These are phyloP conservation scores for Nyctalus aviator DNA, from an alignment of 2,797 vertebrate genomes.

Conservation along the genomic window DNA sequence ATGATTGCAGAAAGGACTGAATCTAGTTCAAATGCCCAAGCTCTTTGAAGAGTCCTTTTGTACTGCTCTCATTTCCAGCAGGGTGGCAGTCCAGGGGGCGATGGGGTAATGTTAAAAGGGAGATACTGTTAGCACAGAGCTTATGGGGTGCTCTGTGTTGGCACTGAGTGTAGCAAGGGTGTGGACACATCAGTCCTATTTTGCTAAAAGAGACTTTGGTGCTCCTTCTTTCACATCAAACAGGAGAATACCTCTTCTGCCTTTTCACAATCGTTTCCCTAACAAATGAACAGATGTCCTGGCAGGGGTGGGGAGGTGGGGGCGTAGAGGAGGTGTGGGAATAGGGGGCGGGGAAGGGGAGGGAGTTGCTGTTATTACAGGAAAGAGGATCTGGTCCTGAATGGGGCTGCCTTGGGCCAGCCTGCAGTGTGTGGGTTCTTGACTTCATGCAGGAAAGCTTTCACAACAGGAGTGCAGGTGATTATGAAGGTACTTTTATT, in stretches of 20 bases:
- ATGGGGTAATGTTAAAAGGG: neutral
- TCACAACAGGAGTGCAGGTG: neutral
- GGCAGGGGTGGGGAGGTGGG: neutral
- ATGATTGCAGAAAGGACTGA: neutral
- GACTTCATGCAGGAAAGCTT: neutral
- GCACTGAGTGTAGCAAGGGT: fast-evolving
- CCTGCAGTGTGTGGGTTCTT: neutral
- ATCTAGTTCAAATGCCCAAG: neutral
- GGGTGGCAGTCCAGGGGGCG: too few species aligned
- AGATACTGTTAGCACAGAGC: fast-evolving
- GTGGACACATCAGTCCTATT: neutral
- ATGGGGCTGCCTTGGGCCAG: too few species aligned
- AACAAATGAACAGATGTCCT: neutral
- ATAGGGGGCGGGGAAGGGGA: neutral
- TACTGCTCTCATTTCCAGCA: neutral
- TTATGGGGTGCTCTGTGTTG: too few species aligned
- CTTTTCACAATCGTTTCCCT: conserved; percentile 34
- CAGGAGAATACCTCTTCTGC: neutral
- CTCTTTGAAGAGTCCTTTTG: neutral
- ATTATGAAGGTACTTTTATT: neutral
- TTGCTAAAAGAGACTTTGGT: neutral
- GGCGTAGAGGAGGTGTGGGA: too few species aligned
- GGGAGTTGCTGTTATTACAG: neutral
- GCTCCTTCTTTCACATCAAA: neutral
- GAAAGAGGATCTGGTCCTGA: neutral